phyloP scores from a whole-genome alignment of 2,113 vertebrate species.

The Oryzias celebensis region DNA sequence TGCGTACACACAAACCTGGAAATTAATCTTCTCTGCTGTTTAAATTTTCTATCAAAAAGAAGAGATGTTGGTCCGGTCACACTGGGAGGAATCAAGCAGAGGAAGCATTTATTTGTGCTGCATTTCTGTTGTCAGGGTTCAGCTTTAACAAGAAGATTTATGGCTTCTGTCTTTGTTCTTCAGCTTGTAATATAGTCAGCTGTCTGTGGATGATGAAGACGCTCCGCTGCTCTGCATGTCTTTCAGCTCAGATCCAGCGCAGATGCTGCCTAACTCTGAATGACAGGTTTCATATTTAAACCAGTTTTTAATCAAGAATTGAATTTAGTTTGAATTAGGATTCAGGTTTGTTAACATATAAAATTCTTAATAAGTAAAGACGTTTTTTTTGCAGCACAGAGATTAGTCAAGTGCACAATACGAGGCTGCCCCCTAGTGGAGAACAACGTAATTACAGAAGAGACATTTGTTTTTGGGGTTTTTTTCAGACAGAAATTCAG shows the following conservation, averaged over 20 bases:
- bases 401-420: slow-evolving; percentile 8
- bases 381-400: not conserved
- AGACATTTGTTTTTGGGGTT: too few species aligned
- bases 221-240: slow-evolving; percentile 34
- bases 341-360: not conserved
- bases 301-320: not conserved
- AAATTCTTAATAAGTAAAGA: not conserved
- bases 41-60: too few species aligned
- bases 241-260: slow-evolving; percentile 22
- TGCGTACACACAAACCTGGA: too few species aligned
- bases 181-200: slow-evolving; percentile 73
- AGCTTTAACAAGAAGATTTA: not conserved
- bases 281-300: too few species aligned
- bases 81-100: too few species aligned
- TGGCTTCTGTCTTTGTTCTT: slow-evolving; percentile 57
- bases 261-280: not conserved
- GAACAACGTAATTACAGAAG: not conserved
- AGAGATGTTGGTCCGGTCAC: too few species aligned
- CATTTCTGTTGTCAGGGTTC: not conserved
- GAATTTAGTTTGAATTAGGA: too few species aligned
- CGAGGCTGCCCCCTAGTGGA: slow-evolving; percentile 70
- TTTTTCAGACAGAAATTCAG: too few species aligned
- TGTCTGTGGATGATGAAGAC: slow-evolving; percentile 41
- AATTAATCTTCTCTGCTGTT: too few species aligned
- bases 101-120: too few species aligned